phyloP scores from a whole-genome alignment of 2,888 invertebrate genomes.

The Drosophila affinis region DNA sequence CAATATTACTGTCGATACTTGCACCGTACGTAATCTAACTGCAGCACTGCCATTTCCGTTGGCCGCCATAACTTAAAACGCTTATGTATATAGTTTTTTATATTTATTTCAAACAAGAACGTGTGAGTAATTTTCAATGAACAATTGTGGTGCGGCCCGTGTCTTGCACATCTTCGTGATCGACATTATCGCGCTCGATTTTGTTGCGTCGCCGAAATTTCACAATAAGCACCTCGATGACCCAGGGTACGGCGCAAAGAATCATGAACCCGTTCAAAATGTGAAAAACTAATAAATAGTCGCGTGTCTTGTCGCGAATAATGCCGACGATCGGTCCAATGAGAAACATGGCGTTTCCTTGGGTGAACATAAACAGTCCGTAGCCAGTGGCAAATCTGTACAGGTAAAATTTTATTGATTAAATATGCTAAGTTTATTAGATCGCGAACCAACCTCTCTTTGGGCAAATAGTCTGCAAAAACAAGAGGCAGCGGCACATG shows the following conservation, averaged over 20 bases:
- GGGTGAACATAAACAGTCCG: slow-evolving; percentile 89
- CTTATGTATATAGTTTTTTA: neutral
- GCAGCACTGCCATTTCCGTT: neutral
- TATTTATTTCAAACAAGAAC: neutral
- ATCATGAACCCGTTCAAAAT: slow-evolving; percentile 88
- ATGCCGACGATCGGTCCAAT: slow-evolving; percentile 89
- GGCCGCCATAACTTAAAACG: neutral
- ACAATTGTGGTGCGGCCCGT: slow-evolving; percentile 5
- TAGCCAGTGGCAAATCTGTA: slow-evolving; percentile 88
- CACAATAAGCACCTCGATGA: slow-evolving; percentile 85
- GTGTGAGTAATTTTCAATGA: slow-evolving; percentile 18
- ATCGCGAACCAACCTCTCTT: slow-evolving; percentile 84
- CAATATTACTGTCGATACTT: too few relatives aligned
- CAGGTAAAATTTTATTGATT: neutral
- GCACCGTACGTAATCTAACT: neutral
- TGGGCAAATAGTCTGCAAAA: slow-evolving; percentile 88
- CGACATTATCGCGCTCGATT: slow-evolving; percentile 61
- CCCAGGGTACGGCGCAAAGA: slow-evolving; percentile 89
- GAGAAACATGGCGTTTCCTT: slow-evolving; percentile 88
- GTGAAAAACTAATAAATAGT: slow-evolving; percentile 88
- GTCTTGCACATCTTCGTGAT: slow-evolving; percentile 23
- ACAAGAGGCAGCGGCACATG: slow-evolving; percentile 89
- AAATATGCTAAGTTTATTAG: neutral
- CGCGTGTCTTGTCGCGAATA: slow-evolving; percentile 86
- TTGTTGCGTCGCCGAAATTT: slow-evolving; percentile 73